Conservation (phyloP, 2,113 vertebrate genomes). For the Microtus pennsylvanicus region DNA sequence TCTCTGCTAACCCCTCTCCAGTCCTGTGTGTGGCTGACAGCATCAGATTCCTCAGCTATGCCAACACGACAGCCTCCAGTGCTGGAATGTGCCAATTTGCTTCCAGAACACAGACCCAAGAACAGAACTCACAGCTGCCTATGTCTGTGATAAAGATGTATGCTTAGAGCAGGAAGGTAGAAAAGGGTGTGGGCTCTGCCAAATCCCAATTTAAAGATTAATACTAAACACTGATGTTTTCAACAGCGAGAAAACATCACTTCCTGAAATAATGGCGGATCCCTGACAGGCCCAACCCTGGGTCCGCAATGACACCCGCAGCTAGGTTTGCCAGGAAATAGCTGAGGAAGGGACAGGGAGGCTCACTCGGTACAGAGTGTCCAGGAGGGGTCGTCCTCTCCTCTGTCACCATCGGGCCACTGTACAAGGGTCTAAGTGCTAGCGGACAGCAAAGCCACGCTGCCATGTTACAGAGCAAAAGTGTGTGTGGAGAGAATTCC, state of each 20-base stretch:
- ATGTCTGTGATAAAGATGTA: background rate
- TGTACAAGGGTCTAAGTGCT: background rate
- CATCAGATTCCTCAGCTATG: background rate
- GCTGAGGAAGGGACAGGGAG: background rate
- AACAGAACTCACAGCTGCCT: background rate
- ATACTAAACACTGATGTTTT: background rate
- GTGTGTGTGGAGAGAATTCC: background rate
- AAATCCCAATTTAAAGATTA: background rate
- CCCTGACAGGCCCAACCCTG: background rate
- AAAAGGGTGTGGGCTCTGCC: background rate
- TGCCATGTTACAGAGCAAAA: background rate
- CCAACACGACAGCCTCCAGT: background rate
- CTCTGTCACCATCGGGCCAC: rapidly evolving
- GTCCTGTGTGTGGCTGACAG: background rate
- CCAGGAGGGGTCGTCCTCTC: background rate
- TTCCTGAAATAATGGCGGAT: background rate
- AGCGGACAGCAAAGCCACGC: background rate
- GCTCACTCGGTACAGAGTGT: background rate
- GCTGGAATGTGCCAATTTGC: background rate
- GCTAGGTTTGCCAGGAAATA: background rate
- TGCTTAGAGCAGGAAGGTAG: background rate
- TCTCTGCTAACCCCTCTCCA: background rate
- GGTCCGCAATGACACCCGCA: background rate
- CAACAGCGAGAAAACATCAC: background rate
- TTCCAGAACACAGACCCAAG: background rate